phyloP scores from a whole-genome alignment of 1,140 invertebrate species.

The Dreissena polymorpha region DNA sequence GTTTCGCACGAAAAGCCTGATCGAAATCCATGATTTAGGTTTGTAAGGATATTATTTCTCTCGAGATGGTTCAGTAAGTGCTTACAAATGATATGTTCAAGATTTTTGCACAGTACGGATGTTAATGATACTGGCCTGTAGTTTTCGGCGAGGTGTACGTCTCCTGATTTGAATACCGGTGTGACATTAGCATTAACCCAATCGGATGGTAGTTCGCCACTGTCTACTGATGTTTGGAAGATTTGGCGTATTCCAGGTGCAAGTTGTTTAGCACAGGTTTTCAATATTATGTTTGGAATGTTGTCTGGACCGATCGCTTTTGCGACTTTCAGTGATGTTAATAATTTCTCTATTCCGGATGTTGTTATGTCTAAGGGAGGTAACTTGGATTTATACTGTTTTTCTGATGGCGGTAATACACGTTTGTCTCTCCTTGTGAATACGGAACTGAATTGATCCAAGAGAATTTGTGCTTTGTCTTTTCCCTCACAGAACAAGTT shows the following conservation, averaged over 20 bases:
- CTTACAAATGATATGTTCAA: slow-evolving; percentile 37
- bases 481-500: too few species aligned
- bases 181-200: slow-evolving; percentile 24
- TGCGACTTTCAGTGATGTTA: not conserved
- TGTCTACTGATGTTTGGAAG: not conserved
- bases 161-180: slow-evolving; percentile 33
- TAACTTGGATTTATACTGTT: not conserved
- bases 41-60: slow-evolving; percentile 5
- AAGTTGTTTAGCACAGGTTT: not conserved
- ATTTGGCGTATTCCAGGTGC: not conserved
- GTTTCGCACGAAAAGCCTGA: too few species aligned
- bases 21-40: too few species aligned
- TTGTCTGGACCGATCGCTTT: not conserved
- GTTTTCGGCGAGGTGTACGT: slow-evolving; percentile 29
- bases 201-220: slow-evolving; percentile 20
- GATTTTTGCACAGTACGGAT: slow-evolving; percentile 27
- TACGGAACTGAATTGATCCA: slow-evolving; percentile 41
- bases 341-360: not conserved
- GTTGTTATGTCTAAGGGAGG: not conserved
- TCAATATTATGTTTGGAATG: not conserved
- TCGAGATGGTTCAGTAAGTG: slow-evolving; percentile 45
- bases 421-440: slow-evolving; percentile 28
- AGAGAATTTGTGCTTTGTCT: too few species aligned
- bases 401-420: not conserved
- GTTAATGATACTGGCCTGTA: slow-evolving; percentile 42